These are phyloP conservation scores for Hypena proboscidalis DNA, from an alignment of 2,888 invertebrate genomes.

Conservation along the genomic window DNA sequence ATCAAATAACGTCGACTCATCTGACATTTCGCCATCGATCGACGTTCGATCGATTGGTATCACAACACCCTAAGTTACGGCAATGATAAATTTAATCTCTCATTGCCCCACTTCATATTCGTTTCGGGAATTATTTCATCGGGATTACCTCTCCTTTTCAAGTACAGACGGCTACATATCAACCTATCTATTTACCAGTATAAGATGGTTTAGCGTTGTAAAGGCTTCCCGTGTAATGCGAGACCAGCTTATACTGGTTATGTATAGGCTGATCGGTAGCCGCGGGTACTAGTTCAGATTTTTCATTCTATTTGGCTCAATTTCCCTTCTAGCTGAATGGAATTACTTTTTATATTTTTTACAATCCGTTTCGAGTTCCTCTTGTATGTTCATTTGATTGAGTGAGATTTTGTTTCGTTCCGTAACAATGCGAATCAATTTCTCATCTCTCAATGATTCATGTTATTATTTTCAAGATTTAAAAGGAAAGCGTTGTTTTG, in stretches of 20 bases:
- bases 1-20: too few species aligned
- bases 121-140: conserved; percentile 68
- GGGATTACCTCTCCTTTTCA: conserved; percentile 63
- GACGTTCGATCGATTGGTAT: too few species aligned
- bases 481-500: neutral
- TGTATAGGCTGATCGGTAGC: too few species aligned
- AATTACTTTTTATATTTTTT: conserved; percentile 56
- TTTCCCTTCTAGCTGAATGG: conserved; percentile 37
- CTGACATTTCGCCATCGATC: too few species aligned
- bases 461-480: neutral
- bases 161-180: too few species aligned
- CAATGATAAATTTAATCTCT: conserved; percentile 14
- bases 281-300: conserved; percentile 40
- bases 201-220: too few species aligned
- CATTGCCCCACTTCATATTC: conserved; percentile 49
- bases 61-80: too few species aligned
- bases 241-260: too few species aligned
- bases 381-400: conserved; percentile 15
- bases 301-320: conserved; percentile 38
- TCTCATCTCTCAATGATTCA: conserved; percentile 5
- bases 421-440: conserved; percentile 13
- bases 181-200: too few species aligned
- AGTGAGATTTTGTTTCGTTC: conserved; percentile 5
- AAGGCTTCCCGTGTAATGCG: too few species aligned
- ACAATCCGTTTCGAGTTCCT: conserved; percentile 33